Conservation (phyloP, 2,113 vertebrate genomes). For the Sciurus niger region DNA sequence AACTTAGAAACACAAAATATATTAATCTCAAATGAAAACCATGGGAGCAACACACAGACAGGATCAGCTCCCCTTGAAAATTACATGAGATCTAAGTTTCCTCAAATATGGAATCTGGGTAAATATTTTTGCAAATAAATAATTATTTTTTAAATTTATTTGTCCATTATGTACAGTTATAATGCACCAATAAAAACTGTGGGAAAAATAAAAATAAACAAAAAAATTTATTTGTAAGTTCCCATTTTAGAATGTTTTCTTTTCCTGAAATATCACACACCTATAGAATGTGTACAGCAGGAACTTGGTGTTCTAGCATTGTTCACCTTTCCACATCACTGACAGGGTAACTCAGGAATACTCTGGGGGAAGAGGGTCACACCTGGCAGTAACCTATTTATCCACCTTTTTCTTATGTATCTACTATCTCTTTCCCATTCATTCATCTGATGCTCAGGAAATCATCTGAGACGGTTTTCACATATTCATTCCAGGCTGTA, state of each 20-base stretch:
- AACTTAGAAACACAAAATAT: conserved; percentile 43
- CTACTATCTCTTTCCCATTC: not conserved
- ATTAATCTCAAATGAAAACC: conserved; percentile 32
- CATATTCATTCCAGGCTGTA: not conserved
- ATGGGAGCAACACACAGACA: not conserved
- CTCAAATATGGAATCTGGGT: not conserved
- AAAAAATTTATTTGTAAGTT: not conserved
- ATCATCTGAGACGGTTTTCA: conserved; percentile 10
- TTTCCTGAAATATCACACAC: not conserved
- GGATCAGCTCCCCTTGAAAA: not conserved
- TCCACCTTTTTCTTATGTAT: not conserved
- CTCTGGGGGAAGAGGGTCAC: not conserved
- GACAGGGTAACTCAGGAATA: conserved; percentile 3
- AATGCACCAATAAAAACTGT: no score
- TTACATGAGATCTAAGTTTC: not conserved
- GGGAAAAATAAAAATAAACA: no score
- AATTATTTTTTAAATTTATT: not conserved
- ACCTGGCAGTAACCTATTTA: not conserved
- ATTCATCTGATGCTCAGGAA: not conserved
- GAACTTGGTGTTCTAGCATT: not conserved
- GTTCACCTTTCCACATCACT: not conserved
- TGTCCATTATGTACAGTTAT: no score
- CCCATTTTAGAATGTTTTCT: not conserved
- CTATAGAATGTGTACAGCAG: not conserved
- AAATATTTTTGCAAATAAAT: conserved; percentile 51